Percentiles rank a stretch among this genome's conserved stretches.
Evolutionary conservation across 2,797 vertebrate species (phyloP).

Genomic region (Halcyon chelicuti): DNA sequence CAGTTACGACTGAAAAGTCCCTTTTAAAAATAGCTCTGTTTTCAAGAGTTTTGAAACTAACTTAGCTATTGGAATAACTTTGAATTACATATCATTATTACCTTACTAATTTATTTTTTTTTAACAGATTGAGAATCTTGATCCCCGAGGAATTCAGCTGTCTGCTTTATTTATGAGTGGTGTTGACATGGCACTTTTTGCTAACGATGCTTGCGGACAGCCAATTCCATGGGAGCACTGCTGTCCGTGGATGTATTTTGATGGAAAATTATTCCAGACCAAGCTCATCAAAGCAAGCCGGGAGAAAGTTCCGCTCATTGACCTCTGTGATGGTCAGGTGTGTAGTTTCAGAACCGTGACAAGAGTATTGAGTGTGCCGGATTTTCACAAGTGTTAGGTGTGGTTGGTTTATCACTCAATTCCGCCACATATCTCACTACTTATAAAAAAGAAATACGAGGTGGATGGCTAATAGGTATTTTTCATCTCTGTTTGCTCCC

Average conservation of each 20-base stretch:
- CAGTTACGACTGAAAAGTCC: not conserved
- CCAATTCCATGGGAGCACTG: slow-evolving; percentile 96
- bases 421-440: rapidly evolving
- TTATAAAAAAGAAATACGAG: not conserved
- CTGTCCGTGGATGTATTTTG: slow-evolving; percentile 98
- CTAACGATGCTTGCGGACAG: slow-evolving; percentile 93
- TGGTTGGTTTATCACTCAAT: not conserved
- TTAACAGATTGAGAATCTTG: slow-evolving; percentile 92
- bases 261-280: slow-evolving; percentile 95
- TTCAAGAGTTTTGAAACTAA: not conserved
- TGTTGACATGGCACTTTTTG: slow-evolving; percentile 95
- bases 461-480: not conserved
- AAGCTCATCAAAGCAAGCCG: slow-evolving; percentile 92
- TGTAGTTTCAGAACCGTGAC: not conserved
- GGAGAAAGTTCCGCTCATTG: slow-evolving; percentile 93
- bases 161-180: slow-evolving; percentile 96
- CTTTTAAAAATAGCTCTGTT: not conserved
- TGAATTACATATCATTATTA: too few relatives aligned
- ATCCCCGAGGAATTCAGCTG: slow-evolving; percentile 92
- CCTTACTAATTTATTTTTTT: not conserved
- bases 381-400: not conserved
- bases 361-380: not conserved
- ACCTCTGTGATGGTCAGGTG: slow-evolving; percentile 99
- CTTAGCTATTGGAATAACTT: not conserved
- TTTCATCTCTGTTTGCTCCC: not conserved